phyloP scores from a whole-genome alignment of 2,797 vertebrate genomes.

The Parotocinclus haroldoi region DNA sequence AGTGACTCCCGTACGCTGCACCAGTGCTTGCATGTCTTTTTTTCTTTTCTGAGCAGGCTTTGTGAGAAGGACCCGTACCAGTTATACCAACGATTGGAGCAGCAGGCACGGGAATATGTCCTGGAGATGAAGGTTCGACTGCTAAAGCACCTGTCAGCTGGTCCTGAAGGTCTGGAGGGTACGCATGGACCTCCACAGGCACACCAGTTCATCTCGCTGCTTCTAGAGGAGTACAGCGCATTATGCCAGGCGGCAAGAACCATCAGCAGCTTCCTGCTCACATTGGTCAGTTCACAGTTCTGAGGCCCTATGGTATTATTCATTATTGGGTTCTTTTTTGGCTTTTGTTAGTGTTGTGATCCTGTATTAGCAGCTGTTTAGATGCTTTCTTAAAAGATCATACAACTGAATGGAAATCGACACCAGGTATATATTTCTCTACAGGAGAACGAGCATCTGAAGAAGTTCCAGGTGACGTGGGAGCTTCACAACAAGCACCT shows the following conservation, averaged over 20 bases:
- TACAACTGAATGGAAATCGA: no score
- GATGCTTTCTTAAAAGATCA: no score
- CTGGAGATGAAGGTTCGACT: constrained; percentile 96
- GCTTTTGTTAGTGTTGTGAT: no score
- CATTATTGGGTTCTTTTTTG: no score
- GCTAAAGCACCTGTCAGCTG: constrained; percentile 85
- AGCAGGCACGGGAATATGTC: constrained; percentile 93
- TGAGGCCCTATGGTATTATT: no score
- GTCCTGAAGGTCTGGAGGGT: constrained; percentile 73
- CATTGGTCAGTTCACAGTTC: constrained; percentile 90
- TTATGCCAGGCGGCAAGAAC: constrained; percentile 95
- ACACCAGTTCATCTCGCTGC: constrained; percentile 91
- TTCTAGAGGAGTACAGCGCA: constrained; percentile 91
- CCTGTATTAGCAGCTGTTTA: no score
- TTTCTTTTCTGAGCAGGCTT: constrained; percentile 67
- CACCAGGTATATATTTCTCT: background rate
- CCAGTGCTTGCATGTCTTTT: background rate
- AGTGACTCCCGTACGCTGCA: no score
- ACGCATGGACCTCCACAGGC: constrained; percentile 88
- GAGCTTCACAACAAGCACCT: constrained; percentile 98
- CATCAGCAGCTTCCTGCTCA: constrained; percentile 94
- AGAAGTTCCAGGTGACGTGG: constrained; percentile 98
- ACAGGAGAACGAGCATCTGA: constrained; percentile 94
- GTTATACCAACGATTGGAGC: constrained; percentile 95
- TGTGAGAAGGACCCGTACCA: constrained; percentile 97